These are phyloP conservation scores for Eurytoma californica DNA, from an alignment of 2,888 invertebrate species.

Conservation along the genomic window DNA sequence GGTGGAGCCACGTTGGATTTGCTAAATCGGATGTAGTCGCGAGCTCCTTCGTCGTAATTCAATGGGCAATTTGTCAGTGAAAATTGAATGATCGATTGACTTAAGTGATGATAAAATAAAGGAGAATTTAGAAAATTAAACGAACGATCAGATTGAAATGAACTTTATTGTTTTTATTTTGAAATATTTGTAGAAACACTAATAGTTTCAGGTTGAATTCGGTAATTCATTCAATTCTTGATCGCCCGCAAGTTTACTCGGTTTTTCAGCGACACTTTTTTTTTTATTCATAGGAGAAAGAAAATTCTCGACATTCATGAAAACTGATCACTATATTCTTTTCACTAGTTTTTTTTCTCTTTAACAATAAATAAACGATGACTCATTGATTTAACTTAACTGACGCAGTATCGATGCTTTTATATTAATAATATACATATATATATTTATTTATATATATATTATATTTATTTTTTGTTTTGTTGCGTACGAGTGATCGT, in stretches of 20 bases:
- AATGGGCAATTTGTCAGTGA: too few relatives aligned
- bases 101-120: not conserved
- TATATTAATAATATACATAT: conserved; percentile 50
- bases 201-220: conserved; percentile 28
- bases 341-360: conserved; percentile 39
- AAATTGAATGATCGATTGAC: too few relatives aligned
- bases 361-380: conserved; percentile 48
- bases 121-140: conserved; percentile 4
- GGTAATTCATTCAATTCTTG: conserved; percentile 6
- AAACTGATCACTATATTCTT: conserved; percentile 51
- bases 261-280: not conserved
- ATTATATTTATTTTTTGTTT: conserved; percentile 49
- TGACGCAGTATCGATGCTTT: conserved; percentile 45
- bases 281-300: conserved; percentile 32
- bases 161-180: conserved; percentile 24
- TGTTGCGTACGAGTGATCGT: conserved; percentile 21
- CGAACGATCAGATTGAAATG: conserved; percentile 17
- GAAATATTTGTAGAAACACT: conserved; percentile 32
- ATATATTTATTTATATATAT: conserved; percentile 56
- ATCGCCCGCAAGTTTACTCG: conserved; percentile 7
- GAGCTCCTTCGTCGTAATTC: too few relatives aligned
- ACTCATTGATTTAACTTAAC: conserved; percentile 42
- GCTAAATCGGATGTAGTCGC: too few relatives aligned
- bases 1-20: too few relatives aligned
- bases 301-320: conserved; percentile 45